Conservation (phyloP, 1,140 invertebrate genomes). For the Drosophila mauritiana region DNA sequence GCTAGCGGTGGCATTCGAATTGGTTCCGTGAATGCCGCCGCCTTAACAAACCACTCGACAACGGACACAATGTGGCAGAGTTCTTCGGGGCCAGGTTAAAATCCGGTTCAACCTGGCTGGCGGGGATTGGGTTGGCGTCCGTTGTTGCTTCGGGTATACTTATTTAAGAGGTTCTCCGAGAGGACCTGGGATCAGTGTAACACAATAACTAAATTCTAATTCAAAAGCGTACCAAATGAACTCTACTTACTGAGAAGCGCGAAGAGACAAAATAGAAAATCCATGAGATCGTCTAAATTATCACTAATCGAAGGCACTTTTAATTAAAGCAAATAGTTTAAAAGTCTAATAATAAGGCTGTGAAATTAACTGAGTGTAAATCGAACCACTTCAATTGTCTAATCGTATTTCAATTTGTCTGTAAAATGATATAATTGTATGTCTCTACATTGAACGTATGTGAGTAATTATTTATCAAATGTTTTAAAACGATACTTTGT, state of each 20-base stretch:
- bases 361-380: conserved; percentile 58
- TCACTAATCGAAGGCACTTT: conserved; percentile 15
- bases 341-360: conserved; percentile 66
- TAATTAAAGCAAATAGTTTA: conserved; percentile 37
- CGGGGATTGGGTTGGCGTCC: conserved; percentile 25
- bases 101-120: conserved; percentile 1
- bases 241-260: conserved; percentile 15
- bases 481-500: conserved; percentile 6
- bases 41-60: conserved; percentile 43
- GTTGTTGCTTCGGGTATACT: conserved; percentile 57
- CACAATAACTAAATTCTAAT: conserved; percentile 40
- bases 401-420: conserved; percentile 40
- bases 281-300: conserved; percentile 23
- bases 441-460: conserved; percentile 18
- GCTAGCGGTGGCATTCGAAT: conserved; percentile 72
- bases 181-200: conserved; percentile 67
- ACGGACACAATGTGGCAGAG: conserved; percentile 36
- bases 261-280: conserved; percentile 24
- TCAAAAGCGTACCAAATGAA: conserved; percentile 60
- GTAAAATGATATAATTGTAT: conserved; percentile 25
- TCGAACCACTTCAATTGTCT: conserved; percentile 46
- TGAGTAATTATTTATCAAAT: conserved; percentile 25
- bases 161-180: conserved; percentile 36
- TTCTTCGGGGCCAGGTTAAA: not conserved
- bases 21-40: conserved; percentile 28